Evolutionary conservation across 92 coral and sea anemone genomes (phyloP), one percentile per base, ranked within the genome.

Genomic region (Bergia puertoricense): DNA sequence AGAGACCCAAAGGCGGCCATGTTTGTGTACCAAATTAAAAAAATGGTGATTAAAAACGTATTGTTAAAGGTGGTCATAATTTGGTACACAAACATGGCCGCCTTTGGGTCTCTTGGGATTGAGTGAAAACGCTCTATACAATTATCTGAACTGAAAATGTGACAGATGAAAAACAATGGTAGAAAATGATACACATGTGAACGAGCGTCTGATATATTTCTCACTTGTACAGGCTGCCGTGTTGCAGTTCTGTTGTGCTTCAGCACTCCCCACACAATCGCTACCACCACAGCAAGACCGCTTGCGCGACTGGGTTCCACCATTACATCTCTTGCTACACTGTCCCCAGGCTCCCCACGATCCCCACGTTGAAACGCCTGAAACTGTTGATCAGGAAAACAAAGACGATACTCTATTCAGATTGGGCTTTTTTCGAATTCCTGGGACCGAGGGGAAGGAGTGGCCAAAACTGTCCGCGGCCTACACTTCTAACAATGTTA

Each of bases 271-370:
- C 22, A 76, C 54, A 76, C 79, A 76, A 14, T 42, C 38, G 16
- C 14, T 15, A 0, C 79, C 79, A 42, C 54, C 79, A 18, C 79
- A 76, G 79, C 79, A 76, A 76, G 48, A 23, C 23, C 79, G 79
- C 79, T 2, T 76, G 54, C 79, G 79, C 6, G 79, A 40, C 79
- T 76, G 79, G 79, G 79, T 76, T 40, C 79, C 79, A 76, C 79
- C 5, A 11, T 76, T 76, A 23, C 79, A 76, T 51, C 54, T 76
- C 79, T 76, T 76, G 50, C 79, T 76, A 42, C 79, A 76, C 23
- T 41, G 44, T 39, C 79, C 79, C 79, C 79, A 76, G 50, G 79
- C 46, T 15, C n/a, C 79, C 79, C 79, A 76, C 79, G 79, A 75
- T 1, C 79, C 79, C 79, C 79, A 75, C 5, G 51, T 75, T n/a